These are phyloP conservation scores for Dermolepida albohirtum DNA, from an alignment of 2,888 invertebrate species.

Conservation along the genomic window DNA sequence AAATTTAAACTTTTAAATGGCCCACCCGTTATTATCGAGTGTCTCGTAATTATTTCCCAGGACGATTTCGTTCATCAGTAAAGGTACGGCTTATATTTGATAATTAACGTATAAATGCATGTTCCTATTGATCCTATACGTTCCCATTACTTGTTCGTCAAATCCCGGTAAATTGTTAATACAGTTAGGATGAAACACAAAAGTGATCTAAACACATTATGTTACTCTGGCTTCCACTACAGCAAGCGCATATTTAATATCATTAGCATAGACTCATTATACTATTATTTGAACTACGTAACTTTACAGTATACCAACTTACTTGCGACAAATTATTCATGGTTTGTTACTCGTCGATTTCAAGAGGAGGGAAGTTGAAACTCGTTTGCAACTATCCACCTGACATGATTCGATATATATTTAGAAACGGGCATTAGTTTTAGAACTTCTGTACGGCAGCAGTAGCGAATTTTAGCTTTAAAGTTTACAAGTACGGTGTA, in stretches of 20 bases:
- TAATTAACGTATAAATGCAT: constrained; percentile 17
- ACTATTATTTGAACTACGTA: constrained; percentile 44
- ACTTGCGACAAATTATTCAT: constrained; percentile 34
- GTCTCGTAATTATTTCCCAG: too few relatives aligned
- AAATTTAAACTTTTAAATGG: too few relatives aligned
- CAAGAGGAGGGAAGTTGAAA: constrained; percentile 13
- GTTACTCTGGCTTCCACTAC: constrained; percentile 27
- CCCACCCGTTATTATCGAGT: too few relatives aligned
- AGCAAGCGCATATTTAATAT: constrained; percentile 45
- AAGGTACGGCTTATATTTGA: too few relatives aligned
- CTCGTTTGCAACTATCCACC: neutral
- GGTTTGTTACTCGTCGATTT: constrained; percentile 15
- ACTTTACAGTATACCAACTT: constrained; percentile 37
- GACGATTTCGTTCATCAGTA: too few relatives aligned
- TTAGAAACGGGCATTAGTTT: too few relatives aligned
- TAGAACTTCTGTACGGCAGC: too few relatives aligned
- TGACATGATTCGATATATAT: neutral
- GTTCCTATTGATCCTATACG: constrained; percentile 10
- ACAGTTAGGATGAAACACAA: constrained; percentile 40
- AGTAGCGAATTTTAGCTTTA: too few relatives aligned
- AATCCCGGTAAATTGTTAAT: constrained; percentile 41
- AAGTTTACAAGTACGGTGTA: too few relatives aligned
- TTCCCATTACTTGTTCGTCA: constrained; percentile 5
- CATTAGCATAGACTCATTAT: constrained; percentile 47
- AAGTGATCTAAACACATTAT: constrained; percentile 42